Conservation (phyloP, 2,888 invertebrate species). For the Diplolepis rosae region DNA sequence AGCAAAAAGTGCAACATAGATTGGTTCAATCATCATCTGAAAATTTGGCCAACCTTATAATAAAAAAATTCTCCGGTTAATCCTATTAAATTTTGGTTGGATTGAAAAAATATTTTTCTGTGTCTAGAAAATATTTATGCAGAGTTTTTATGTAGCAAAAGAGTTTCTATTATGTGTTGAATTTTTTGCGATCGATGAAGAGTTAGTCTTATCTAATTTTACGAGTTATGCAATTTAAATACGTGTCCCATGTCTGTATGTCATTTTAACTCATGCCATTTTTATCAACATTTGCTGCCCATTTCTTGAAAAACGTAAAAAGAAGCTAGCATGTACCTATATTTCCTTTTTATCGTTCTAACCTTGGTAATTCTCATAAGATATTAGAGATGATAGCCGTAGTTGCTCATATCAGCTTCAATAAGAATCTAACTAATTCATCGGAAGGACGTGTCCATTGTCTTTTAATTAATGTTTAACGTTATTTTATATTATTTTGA, state of each 20-base stretch:
- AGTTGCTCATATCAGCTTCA: not conserved
- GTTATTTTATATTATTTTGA: too few relatives aligned
- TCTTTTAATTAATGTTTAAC: too few relatives aligned
- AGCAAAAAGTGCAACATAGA: too few relatives aligned
- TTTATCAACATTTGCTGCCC: not conserved
- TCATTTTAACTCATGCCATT: not conserved
- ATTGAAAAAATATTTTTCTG: too few relatives aligned
- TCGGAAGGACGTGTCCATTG: not conserved
- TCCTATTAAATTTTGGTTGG: too few relatives aligned
- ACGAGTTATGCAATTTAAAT: conserved; percentile 1
- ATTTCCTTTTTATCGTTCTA: not conserved
- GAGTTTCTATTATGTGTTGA: too few relatives aligned
- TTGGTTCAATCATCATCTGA: too few relatives aligned
- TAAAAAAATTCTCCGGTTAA: too few relatives aligned
- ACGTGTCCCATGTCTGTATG: not conserved
- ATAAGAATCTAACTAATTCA: not conserved
- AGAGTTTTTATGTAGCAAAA: too few relatives aligned
- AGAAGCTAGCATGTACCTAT: not conserved
- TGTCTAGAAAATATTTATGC: too few relatives aligned
- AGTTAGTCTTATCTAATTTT: conserved; percentile 6
- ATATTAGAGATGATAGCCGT: not conserved
- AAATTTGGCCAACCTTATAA: too few relatives aligned
- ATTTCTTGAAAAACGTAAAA: not conserved
- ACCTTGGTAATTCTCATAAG: not conserved
- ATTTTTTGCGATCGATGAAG: conserved; percentile 2